phyloP scores from a whole-genome alignment of 2,113 vertebrate species.

The Thomomys bottae region DNA sequence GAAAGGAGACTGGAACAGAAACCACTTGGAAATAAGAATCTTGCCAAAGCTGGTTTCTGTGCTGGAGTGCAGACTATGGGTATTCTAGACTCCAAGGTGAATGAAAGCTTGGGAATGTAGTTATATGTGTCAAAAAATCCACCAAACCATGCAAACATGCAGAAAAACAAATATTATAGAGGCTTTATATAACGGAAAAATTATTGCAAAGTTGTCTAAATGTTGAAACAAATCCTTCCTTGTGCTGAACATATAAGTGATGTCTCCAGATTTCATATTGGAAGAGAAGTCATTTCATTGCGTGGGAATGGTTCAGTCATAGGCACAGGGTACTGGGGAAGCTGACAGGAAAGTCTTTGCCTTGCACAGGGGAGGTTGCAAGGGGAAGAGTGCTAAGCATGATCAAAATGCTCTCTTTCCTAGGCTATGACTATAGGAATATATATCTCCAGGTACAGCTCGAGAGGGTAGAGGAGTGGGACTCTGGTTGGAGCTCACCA shows the following conservation, averaged over 20 bases:
- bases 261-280: slow-evolving; percentile 8
- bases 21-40: background rate
- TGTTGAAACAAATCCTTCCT: slow-evolving; percentile 37
- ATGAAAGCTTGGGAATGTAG: background rate
- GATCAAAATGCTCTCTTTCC: background rate
- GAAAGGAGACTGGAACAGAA: background rate
- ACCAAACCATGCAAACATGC: background rate
- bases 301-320: background rate
- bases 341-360: background rate
- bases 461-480: background rate
- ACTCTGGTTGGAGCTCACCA: background rate
- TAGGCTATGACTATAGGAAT: background rate
- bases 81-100: background rate
- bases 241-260: background rate
- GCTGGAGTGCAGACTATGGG: background rate
- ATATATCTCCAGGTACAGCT: background rate
- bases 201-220: slow-evolving; percentile 24
- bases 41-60: background rate
- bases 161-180: background rate
- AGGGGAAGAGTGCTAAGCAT: background rate
- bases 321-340: background rate
- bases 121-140: background rate
- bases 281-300: slow-evolving; percentile 51
- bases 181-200: slow-evolving; percentile 20
- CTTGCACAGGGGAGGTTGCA: background rate